Evolutionary conservation across 2,113 vertebrate genomes (phyloP), one percentile per base, ranked within the genome.

Genomic region (Datnioides undecimradiatus): DNA sequence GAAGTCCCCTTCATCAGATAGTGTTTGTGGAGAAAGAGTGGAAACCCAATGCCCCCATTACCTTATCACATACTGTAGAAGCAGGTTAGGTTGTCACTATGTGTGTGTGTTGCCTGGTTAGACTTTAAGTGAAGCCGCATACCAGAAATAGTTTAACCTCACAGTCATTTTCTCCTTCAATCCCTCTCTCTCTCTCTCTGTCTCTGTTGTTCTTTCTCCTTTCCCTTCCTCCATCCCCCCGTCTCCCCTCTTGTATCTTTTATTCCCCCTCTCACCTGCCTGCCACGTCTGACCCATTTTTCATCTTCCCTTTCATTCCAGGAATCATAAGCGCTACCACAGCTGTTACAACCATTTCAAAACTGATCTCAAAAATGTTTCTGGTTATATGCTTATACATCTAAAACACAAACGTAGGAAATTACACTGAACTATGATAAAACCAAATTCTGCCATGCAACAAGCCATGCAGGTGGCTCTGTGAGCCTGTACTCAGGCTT

Each of bases 81-180:
- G 65, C 0, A 3, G 65, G 67, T 71, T 29, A 25, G 51, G 34
- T 36, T 68, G 62, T 81, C 65, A 48, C 58, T 45, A 19, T 70
- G 75, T 60, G 67, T 78, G 77, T 82, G n/a, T 55, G 31, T 27
- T 55, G 40, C 29, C 76, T 45, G 34, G 75, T 90, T 84, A 74
- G 76, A 83, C 73, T 83, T 84, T 85, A 88, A 86, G 78, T 34
- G 58, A 87, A 79, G 80, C 65, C 80, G 75, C 90, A 92, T 93
- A 86, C 83, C 90, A 55, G 72, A 73, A 80, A 92, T 93, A 73
- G 55, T 87, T 89, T 66, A 21, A 69, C 66, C 76, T 83, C 65
- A 6, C 65, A 81, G 85, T 88, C 81, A 89, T 81, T 87, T 79
- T 81, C 70, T 87, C 48, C 82, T 49, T 67, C 67, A 58, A 33